Evolutionary conservation across 2,797 vertebrate species (phyloP).

Genomic region (Pseudotriccus pelzelni): DNA sequence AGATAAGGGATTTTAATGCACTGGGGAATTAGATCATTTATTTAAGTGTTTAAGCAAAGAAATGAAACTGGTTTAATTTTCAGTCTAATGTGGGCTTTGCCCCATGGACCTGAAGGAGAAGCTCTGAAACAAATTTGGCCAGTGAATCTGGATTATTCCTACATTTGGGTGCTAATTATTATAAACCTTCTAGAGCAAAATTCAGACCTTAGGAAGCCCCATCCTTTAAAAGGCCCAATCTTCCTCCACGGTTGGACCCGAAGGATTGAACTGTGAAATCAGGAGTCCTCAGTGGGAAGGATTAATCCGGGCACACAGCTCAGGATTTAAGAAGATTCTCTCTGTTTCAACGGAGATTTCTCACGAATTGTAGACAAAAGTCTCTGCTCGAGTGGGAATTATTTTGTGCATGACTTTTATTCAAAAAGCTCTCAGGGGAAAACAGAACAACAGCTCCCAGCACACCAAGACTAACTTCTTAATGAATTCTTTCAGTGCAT

Average conservation of each 20-base stretch:
- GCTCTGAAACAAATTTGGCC: background rate
- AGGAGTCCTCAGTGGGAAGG: background rate
- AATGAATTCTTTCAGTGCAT: background rate
- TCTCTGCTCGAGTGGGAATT: background rate
- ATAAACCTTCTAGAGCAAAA: background rate
- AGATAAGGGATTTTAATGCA: background rate
- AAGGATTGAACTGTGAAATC: background rate
- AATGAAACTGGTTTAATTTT: background rate
- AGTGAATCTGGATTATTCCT: background rate
- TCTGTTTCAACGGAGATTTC: background rate
- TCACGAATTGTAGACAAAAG: fast-evolving
- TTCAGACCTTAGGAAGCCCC: background rate
- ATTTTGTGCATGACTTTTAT: background rate
- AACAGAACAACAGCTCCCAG: background rate
- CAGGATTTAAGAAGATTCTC: background rate
- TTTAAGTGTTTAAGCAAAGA: background rate
- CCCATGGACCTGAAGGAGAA: background rate
- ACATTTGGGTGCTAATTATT: background rate
- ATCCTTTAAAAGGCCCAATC: background rate
- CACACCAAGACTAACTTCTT: background rate
- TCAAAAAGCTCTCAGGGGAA: background rate
- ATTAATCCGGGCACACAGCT: background rate
- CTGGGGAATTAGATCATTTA: background rate
- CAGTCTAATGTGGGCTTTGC: background rate
- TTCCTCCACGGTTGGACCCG: background rate